Evolutionary conservation across 2,113 vertebrate species (phyloP).

Genomic region (Brachirus orientalis): DNA sequence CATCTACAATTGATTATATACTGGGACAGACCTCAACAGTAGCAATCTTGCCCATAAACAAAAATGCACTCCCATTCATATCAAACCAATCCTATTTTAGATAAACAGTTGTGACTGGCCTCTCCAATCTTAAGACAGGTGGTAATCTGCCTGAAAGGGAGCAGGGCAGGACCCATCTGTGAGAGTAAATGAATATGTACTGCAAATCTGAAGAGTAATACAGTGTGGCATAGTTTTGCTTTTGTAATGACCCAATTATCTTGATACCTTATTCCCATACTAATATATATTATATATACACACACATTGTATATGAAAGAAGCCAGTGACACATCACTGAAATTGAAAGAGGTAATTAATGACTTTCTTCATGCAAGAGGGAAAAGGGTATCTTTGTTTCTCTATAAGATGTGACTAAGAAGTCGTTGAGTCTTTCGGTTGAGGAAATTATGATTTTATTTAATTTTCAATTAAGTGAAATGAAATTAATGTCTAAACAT

Average conservation of each 20-base stretch:
- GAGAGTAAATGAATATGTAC: background rate
- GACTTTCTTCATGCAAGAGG: background rate
- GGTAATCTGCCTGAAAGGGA: background rate
- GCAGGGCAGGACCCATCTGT: conserved; percentile 1
- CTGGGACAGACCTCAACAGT: background rate
- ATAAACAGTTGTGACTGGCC: conserved; percentile 3
- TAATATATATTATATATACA: too few species aligned
- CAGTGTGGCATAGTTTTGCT: background rate
- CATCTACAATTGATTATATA: too few species aligned
- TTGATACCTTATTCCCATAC: too few species aligned
- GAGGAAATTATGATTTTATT: too few species aligned
- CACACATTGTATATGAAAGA: background rate
- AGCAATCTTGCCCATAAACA: background rate
- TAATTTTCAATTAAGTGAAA: background rate
- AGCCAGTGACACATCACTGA: background rate
- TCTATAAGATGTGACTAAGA: background rate
- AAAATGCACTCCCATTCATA: background rate
- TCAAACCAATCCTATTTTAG: background rate
- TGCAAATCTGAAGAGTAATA: background rate
- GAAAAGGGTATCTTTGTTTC: background rate
- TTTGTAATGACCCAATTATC: too few species aligned
- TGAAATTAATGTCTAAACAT: background rate
- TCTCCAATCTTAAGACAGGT: background rate
- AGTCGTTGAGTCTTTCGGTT: background rate
- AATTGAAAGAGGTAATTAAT: background rate